phyloP scores from a whole-genome alignment of 2,888 invertebrate species.

The Cheilosia variabilis region DNA sequence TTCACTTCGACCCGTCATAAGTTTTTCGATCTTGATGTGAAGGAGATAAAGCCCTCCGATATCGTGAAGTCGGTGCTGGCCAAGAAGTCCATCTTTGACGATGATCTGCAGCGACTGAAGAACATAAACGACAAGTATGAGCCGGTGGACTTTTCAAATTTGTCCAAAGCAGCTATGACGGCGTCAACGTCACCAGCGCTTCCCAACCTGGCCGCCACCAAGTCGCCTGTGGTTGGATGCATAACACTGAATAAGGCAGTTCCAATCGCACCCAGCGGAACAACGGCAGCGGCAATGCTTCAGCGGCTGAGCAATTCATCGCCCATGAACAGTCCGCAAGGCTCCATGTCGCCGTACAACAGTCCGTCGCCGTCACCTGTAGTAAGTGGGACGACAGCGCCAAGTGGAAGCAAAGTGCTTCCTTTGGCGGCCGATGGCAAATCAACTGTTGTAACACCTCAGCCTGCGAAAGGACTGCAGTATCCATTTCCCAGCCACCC shows the following conservation, averaged over 20 bases:
- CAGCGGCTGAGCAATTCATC: conserved; percentile 82
- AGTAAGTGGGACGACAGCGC: conserved; percentile 75
- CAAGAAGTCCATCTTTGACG: conserved; percentile 97
- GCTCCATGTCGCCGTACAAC: conserved; percentile 83
- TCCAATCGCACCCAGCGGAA: conserved; percentile 42
- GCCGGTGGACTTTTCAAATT: conserved; percentile 83
- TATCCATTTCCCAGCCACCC: conserved; percentile 92
- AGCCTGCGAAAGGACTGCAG: conserved; percentile 85
- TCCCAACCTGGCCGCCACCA: conserved; percentile 82
- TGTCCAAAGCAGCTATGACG: conserved; percentile 72
- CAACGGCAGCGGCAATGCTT: conserved; percentile 76
- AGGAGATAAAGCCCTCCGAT: conserved; percentile 95
- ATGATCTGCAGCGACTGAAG: conserved; percentile 96
- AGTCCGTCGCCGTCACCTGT: conserved; percentile 83
- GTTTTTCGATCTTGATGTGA: conserved; percentile 91
- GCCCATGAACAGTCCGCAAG: conserved; percentile 84
- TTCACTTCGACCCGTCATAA: conserved; percentile 87
- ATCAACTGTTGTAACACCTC: conserved; percentile 69
- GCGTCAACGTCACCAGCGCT: conserved; percentile 80
- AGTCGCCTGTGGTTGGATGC: conserved; percentile 78
- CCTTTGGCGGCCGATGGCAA: conserved; percentile 46
- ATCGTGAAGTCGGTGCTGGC: conserved; percentile 96
- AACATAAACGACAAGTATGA: conserved; percentile 93
- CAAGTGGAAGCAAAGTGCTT: conserved; percentile 41
- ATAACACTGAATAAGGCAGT: conserved; percentile 59